Conservation (phyloP, 2,888 invertebrate genomes). For the Chrysotoxum bicinctum region DNA sequence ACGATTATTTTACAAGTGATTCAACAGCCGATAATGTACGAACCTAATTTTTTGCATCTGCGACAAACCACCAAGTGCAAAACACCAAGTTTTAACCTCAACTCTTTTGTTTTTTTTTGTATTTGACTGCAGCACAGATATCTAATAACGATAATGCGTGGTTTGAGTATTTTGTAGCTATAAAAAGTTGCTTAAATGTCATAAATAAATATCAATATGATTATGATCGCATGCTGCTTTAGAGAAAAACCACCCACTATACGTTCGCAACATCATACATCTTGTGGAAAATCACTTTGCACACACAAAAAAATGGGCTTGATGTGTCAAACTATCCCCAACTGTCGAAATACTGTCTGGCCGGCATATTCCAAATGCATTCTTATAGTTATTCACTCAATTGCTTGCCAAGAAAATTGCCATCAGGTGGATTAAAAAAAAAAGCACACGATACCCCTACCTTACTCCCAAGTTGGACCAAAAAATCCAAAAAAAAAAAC, state of each 20-base stretch:
- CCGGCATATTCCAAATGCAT: conserved; percentile 45
- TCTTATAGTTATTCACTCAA: conserved; percentile 23
- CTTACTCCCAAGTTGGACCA: conserved; percentile 27
- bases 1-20: no score
- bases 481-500: conserved; percentile 16
- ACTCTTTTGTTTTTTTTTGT: conserved; percentile 38
- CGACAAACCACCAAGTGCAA: no score
- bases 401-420: conserved; percentile 31
- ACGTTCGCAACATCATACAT: neutral
- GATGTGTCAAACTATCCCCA: conserved; percentile 34
- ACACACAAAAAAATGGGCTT: neutral
- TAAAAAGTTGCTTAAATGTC: conserved; percentile 3
- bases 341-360: conserved; percentile 47
- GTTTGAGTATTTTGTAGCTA: conserved; percentile 6
- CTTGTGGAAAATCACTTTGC: conserved; percentile 25
- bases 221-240: conserved; percentile 15
- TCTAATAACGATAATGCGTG: conserved; percentile 1
- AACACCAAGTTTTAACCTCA: conserved; percentile 40
- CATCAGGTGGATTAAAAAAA: conserved; percentile 58
- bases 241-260: conserved; percentile 21
- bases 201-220: conserved; percentile 17
- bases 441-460: conserved; percentile 2
- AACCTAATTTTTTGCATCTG: no score
- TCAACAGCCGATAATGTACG: no score
- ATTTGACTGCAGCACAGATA: neutral